phyloP scores from a whole-genome alignment of 2,888 invertebrate genomes.

The Lochmaea capreae region DNA sequence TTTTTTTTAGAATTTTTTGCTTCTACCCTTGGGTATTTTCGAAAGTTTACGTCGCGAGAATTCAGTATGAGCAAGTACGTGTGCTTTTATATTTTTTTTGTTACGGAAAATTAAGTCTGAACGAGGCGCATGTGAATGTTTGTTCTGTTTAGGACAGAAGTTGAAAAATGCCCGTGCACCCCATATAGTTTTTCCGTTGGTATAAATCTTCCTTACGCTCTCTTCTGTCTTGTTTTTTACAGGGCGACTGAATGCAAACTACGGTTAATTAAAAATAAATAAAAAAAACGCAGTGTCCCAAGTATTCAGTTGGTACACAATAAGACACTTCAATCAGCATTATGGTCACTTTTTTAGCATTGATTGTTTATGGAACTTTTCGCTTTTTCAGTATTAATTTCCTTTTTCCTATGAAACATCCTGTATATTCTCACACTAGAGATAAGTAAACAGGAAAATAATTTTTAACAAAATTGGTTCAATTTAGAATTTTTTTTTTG shows the following conservation, averaged over 20 bases:
- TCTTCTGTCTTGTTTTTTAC: slow-evolving; percentile 22
- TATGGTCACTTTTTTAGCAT: no score
- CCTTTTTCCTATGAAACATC: no score
- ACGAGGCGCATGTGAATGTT: slow-evolving; percentile 34
- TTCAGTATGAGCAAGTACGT: slow-evolving; percentile 34
- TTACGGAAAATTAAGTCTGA: slow-evolving; percentile 37
- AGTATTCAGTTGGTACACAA: neutral
- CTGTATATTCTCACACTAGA: no score
- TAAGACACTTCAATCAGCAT: no score
- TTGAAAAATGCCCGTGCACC: slow-evolving; percentile 29
- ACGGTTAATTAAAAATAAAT: neutral
- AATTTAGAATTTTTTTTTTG: neutral
- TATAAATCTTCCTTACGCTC: slow-evolving; percentile 29
- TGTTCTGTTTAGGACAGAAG: slow-evolving; percentile 35
- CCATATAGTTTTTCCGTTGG: slow-evolving; percentile 30
- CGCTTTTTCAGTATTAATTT: no score
- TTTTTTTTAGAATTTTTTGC: slow-evolving; percentile 24
- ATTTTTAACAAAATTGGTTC: neutral
- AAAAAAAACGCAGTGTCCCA: neutral
- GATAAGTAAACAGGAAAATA: no score
- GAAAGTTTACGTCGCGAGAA: slow-evolving; percentile 34
- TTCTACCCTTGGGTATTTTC: slow-evolving; percentile 26
- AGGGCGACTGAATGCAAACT: slow-evolving; percentile 1
- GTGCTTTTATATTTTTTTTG: slow-evolving; percentile 33
- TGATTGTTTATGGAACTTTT: no score